phyloP scores from a whole-genome alignment of 64 coral and sea anemone genomes.

The Montipora foliosa region DNA sequence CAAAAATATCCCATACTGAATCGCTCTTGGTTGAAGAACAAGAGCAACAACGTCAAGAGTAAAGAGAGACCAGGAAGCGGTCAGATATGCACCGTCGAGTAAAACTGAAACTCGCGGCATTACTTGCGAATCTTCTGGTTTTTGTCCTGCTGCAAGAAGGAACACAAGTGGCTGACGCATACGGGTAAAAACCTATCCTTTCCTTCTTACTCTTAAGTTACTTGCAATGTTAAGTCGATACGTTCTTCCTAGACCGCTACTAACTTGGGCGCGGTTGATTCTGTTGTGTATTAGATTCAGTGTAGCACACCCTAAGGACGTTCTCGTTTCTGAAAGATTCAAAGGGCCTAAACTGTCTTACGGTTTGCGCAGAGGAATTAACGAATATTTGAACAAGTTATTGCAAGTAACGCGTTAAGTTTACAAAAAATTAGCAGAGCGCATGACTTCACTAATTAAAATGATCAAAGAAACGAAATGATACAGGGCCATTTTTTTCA shows the following conservation, averaged over 20 bases:
- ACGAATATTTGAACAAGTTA: constrained; percentile 2
- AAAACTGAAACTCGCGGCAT: neutral
- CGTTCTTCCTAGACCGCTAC: neutral
- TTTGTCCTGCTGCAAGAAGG: neutral
- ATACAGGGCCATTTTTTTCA: too few species aligned
- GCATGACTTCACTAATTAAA: neutral
- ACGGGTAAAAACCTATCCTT: neutral
- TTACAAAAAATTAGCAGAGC: neutral
- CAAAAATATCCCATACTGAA: neutral
- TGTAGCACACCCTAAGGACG: too few species aligned
- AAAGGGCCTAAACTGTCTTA: too few species aligned
- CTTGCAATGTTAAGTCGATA: neutral
- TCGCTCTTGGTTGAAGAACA: neutral
- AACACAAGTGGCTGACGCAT: neutral
- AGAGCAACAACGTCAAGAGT: neutral
- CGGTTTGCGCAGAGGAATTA: neutral
- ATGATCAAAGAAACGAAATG: neutral
- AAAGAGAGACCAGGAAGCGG: neutral
- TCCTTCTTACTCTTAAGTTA: neutral
- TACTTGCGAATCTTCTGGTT: neutral
- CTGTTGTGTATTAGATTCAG: too few species aligned
- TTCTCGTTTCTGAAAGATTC: neutral
- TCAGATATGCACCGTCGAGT: neutral
- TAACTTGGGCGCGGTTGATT: neutral
- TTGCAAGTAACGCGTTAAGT: neutral